Evolutionary conservation across 2,888 invertebrate species (phyloP).

Genomic region (Asteroscopus sphinx): DNA sequence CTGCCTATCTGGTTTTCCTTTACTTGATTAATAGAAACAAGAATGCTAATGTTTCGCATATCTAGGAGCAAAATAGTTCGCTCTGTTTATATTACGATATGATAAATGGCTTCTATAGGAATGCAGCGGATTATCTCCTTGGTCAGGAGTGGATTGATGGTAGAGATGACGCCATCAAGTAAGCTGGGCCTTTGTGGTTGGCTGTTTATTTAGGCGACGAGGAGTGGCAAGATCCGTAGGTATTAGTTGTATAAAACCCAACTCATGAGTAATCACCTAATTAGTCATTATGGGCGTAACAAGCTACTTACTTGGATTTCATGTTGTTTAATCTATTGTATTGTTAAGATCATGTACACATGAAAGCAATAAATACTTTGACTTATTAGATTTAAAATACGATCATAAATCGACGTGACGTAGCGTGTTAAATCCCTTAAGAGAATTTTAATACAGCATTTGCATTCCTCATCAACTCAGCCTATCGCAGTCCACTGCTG

Average conservation of each 20-base stretch:
- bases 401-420: no score
- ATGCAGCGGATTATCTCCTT: conserved; percentile 47
- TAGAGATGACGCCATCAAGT: conserved; percentile 39
- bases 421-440: no score
- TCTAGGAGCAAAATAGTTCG: conserved; percentile 60
- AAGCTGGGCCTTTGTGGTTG: conserved; percentile 37
- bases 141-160: conserved; percentile 47
- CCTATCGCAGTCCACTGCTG: no score
- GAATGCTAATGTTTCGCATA: conserved; percentile 67
- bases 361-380: no score
- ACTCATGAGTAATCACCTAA: background rate
- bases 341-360: no score
- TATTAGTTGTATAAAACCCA: conserved; percentile 21
- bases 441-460: no score
- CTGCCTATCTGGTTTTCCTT: conserved; percentile 51
- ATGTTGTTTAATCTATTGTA: no score
- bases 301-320: no score
- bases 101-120: conserved; percentile 54
- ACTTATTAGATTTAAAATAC: no score
- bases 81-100: conserved; percentile 57
- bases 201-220: conserved; percentile 24
- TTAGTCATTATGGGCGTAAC: no score
- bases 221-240: conserved; percentile 38
- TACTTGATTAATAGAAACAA: conserved; percentile 64
- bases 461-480: no score